Evolutionary conservation across 2,113 vertebrate species (phyloP).

Genomic region (Ariopsis seemanni): DNA sequence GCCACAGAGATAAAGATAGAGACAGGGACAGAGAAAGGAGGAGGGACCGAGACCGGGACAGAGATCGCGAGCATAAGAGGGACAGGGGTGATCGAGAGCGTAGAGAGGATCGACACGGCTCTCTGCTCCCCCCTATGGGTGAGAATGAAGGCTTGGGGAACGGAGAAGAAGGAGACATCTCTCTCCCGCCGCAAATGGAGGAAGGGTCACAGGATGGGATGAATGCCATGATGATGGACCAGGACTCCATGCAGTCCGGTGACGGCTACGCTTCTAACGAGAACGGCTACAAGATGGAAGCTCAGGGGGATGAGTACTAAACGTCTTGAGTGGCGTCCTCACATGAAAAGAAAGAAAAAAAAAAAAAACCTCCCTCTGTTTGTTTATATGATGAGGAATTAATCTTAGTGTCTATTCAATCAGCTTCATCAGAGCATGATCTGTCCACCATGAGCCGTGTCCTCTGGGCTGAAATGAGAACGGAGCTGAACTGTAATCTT

Average conservation of each 20-base stretch:
- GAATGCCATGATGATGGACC: constrained; percentile 78
- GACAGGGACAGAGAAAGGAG: constrained; percentile 66
- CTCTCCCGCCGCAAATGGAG: constrained; percentile 59
- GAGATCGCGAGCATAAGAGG: constrained; percentile 77
- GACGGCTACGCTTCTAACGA: constrained; percentile 85
- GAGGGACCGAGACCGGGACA: constrained; percentile 75
- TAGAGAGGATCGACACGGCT: constrained; percentile 69
- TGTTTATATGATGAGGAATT: not conserved
- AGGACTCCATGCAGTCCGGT: constrained; percentile 75
- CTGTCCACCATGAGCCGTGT: constrained; percentile 9
- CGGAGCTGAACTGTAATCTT: constrained; percentile 22
- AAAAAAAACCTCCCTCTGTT: not conserved
- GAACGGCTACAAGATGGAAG: constrained; percentile 87
- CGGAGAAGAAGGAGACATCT: constrained; percentile 65
- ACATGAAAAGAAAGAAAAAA: not conserved
- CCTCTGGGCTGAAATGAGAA: constrained; percentile 13
- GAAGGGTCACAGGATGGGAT: constrained; percentile 82
- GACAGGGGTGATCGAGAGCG: constrained; percentile 73
- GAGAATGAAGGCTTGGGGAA: constrained; percentile 72
- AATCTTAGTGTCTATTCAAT: not conserved
- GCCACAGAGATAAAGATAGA: constrained; percentile 72
- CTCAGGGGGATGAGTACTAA: constrained; percentile 78
- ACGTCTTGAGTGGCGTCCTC: no score
- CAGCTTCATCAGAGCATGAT: not conserved
- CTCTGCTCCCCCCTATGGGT: constrained; percentile 49